Base-by-base conservation (phyloP, 2,113 vertebrate species). In the Lepus europaeus region DNA sequence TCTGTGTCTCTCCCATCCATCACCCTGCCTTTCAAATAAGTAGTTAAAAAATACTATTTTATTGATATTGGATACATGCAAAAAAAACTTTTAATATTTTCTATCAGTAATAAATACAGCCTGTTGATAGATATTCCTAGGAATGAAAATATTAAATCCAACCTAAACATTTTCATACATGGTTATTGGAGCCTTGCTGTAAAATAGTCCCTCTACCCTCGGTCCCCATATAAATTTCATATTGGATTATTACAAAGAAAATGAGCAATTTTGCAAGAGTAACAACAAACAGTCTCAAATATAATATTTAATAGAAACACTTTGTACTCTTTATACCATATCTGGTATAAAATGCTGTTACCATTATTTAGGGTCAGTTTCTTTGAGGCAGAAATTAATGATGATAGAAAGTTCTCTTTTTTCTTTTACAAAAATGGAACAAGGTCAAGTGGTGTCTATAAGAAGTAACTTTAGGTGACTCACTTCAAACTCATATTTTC, bases 401-500 rank as follows among this genome's bases (percentile, higher is more conserved):
- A 83, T 89, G 69, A 97, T 3, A 94, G 89, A 91, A 93, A 84
- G n/a, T 7, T 39, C 2, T 17, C 20, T 39, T 51, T 56, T 89
- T 94, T 31, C 17, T 9, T 86, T 77, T 70, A 61, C 33, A 53
- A 86, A 94, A 88, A 70, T 36, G 82, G 17, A 56, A 45, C 72
- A 39, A 25, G 20, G 63, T 96, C 49, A 74, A 59, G 9, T 82
- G 82, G 25, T 83, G 7, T 88, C 61, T 96, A 83, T 85, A 94
- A 93, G 80, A 94, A 90, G 78, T 89, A 96, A 72, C 20, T 31
- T 92, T 39, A 53, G 84, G 53, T 93, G 93, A 88, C 78, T 96
- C 68, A 86, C 20, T 84, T 96, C 81, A 78, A 93, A 89, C 33
- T 93, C 23, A 5, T 19, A 27, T 90, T 64, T 85, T 82, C 61